Base-by-base conservation (phyloP, 2,797 vertebrate genomes). In the Naso thynnoides region DNA sequence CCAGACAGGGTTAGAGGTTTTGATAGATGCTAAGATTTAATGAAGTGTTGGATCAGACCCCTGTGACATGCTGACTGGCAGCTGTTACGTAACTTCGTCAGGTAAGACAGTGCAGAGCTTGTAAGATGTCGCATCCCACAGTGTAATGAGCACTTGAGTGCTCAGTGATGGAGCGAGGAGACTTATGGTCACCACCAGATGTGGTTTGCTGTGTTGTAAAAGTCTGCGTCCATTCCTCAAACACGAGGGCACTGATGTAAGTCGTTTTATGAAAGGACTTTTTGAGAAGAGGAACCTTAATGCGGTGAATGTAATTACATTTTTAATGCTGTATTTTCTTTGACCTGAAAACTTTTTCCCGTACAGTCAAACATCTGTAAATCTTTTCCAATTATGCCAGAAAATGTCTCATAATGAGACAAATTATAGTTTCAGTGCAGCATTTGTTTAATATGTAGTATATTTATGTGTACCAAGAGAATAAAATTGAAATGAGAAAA, bases 21-120 rank as follows among this genome's bases (percentile, higher is more conserved):
- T 73, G 81, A 87, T 68, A 78, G 72, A 86, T 81, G 78, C 64
- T 55, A 67, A 33, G 53, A 64, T 79, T 86, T 88, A 86, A 89
- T 81, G 79, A 86, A 75, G 73, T 84, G 82, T 69, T 79, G 64
- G 79, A 76, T 87, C 58, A 73, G 76, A 67, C 65, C 55, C 41
- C 67, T 80, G 49, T 62, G 74, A 82, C 78, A 63, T 24, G 62
- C 77, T 59, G 65, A 83, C 76, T 53, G 66, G 76, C 66, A 47
- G 66, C 64, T 36, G 77, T 88, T 90, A 66, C 47, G 27, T 76
- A 86, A 90, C 79, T 57, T 70, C 48, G 58, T 85, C 86, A 82
- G 73, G 81, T 89, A 78, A 67, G 79, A 88, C 83, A 72, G 71
- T 36, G 49, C 24, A 18, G 47, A 64, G 63, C 81, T 83, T 80